Base-by-base conservation (phyloP, 2,113 vertebrate species). In the Pteropus alecto region DNA sequence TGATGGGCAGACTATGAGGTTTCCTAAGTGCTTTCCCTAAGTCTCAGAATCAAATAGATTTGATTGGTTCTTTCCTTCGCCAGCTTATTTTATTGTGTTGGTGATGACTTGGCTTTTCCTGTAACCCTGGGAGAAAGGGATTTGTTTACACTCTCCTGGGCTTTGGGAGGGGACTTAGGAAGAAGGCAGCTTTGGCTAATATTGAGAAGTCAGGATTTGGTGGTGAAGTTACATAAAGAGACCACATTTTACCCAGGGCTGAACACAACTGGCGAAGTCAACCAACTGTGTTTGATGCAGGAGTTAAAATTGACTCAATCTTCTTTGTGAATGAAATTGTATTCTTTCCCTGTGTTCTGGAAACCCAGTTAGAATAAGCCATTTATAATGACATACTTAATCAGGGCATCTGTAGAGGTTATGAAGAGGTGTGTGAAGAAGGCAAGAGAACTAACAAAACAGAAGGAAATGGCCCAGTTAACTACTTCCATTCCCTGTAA, bases 11-110 rank as follows among this genome's bases (percentile, higher is more conserved):
- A 90, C 90, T 97, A 77, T 92, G 83, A 43, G 92, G 70, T 97
- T 97, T 96, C 70, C 91, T 97, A 78, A 92, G 97, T 91, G 85
- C 78, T 96, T 79, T 93, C 46, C 38, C 78, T 88, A 89, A 96
- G 71, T 93, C 41, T 48, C 71, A 88, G 67, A 98, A 97, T 68
- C 35, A 87, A 97, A 97, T 94, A 95, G 56, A 24, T 97, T 97
- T 93, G 95, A 96, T 84, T 97, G 87, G 93, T 97, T 92, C 94
- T 97, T 98, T 97, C 60, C 89, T 87, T 95, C 65, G 46, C 74
- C 33, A 46, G 92, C 38, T 94, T 93, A 84, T 96, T 93, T 95
- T 90, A 95, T 97, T 97, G 87, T 97, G 95, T 4, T 1, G 71
- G 79, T 81, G 77, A 88, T 96, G 77, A 91, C 87, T 73, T 83